Evolutionary conservation across 1,140 invertebrate species (phyloP).

Genomic region (Calliphora vicina): DNA sequence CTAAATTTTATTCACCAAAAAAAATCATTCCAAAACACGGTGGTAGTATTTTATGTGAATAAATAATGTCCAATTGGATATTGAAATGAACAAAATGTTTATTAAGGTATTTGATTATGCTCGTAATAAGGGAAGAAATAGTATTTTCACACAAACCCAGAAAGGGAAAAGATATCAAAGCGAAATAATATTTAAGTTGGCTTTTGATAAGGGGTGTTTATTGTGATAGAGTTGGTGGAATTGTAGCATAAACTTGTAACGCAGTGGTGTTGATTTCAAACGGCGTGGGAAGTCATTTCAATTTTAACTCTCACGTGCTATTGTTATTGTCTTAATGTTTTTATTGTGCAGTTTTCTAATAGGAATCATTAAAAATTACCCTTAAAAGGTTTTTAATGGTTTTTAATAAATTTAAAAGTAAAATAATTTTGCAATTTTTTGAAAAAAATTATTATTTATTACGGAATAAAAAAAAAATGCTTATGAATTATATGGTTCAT

Average conservation of each 20-base stretch:
- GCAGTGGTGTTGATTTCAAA: conserved; percentile 3
- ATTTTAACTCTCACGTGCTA: conserved; percentile 34
- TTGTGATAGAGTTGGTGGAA: background rate
- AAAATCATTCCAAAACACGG: background rate
- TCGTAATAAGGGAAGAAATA: background rate
- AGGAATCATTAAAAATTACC: conserved; percentile 26
- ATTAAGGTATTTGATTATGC: background rate
- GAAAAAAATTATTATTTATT: too few species aligned
- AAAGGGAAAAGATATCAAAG: background rate
- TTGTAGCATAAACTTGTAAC: background rate
- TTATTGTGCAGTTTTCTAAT: background rate
- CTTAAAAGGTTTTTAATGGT: conserved; percentile 26
- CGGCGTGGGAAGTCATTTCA: conserved; percentile 33
- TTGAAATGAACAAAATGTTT: conserved; percentile 2
- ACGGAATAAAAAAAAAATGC: too few species aligned
- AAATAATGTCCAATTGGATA: conserved; percentile 24
- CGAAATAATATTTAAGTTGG: background rate
- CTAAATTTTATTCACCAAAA: background rate
- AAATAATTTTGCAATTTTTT: background rate
- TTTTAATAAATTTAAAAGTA: conserved; percentile 3
- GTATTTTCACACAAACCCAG: background rate
- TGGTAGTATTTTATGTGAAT: background rate
- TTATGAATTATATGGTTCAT: too few species aligned
- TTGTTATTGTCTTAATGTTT: background rate
- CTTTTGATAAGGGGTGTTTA: conserved; percentile 9